A percentile compares a stretch with the other conserved stretches of the same genome.
Conservation (phyloP, 2,797 vertebrate species). For the Darevskia mixta region DNA sequence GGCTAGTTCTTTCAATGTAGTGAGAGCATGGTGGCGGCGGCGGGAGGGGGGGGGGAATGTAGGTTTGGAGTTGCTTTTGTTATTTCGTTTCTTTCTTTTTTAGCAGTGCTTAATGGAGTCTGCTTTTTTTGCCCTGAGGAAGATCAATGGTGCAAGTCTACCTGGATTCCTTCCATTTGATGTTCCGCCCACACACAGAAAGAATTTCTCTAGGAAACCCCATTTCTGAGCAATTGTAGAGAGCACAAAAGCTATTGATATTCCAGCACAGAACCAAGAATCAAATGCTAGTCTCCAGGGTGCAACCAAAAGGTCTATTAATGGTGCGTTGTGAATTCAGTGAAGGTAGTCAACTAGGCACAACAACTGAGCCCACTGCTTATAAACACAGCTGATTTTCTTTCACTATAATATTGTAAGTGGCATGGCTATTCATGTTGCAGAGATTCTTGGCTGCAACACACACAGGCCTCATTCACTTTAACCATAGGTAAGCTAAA, state of each 20-base stretch:
- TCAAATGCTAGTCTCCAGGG: conserved; percentile 18
- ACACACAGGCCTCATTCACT: neutral
- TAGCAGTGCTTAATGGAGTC: neutral
- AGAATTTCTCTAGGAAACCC: neutral
- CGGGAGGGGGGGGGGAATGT: neutral
- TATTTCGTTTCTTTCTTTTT: neutral
- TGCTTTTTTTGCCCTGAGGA: neutral
- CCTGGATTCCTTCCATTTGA: conserved; percentile 2
- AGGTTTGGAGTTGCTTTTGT: neutral
- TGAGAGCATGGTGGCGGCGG: neutral
- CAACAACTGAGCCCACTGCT: conserved; percentile 9
- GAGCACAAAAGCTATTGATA: neutral
- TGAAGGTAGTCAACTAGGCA: neutral
- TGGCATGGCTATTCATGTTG: neutral
- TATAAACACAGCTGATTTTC: conserved; percentile 18
- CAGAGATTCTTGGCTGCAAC: neutral
- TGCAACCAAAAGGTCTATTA: conserved; percentile 34
- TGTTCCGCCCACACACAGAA: conserved; percentile 21
- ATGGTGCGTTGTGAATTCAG: conserved; percentile 25
- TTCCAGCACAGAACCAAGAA: conserved; percentile 19
- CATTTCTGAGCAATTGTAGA: conserved; percentile 14
- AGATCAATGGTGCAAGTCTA: neutral
- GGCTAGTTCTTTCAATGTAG: neutral
- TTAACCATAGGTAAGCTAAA: too few relatives aligned
- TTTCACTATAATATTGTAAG: conserved; percentile 6